These are phyloP conservation scores for Erpobdella octoculata DNA, from an alignment of 2,888 invertebrate genomes.

Conservation along the genomic window DNA sequence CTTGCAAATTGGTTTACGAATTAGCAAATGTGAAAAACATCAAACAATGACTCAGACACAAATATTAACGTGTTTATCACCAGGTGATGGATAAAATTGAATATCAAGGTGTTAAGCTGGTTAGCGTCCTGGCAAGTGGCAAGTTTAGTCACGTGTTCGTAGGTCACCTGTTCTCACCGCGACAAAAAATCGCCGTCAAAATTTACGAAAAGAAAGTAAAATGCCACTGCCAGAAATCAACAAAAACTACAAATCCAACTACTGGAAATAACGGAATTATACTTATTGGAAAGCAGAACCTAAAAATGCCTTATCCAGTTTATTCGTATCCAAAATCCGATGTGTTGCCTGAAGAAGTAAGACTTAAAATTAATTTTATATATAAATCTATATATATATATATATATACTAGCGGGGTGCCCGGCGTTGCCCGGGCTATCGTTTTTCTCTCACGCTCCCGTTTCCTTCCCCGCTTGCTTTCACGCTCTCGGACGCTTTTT, in stretches of 20 bases:
- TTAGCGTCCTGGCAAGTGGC: conserved; percentile 18
- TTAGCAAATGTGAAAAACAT: not conserved
- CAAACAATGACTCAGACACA: not conserved
- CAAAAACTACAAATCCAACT: not conserved
- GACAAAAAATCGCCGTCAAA: conserved; percentile 15
- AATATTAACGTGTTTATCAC: too few species aligned
- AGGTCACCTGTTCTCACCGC: conserved; percentile 12
- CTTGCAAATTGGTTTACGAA: not conserved
- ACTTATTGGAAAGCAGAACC: too few species aligned
- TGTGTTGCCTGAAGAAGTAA: conserved; percentile 13
- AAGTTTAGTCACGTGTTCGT: conserved; percentile 27
- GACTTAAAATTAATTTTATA: not conserved
- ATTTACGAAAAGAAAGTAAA: conserved; percentile 21
- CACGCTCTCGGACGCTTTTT: too few species aligned
- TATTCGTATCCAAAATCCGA: not conserved
- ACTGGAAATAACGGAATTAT: not conserved
- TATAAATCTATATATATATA: not conserved
- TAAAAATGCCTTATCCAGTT: not conserved
- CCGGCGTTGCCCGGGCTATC: too few species aligned
- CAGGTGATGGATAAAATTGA: conserved; percentile 22
- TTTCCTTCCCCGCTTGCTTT: too few species aligned
- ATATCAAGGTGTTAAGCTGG: conserved; percentile 19
- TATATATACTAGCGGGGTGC: too few species aligned
- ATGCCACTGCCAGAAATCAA: not conserved
- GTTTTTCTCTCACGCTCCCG: too few species aligned